A percentile compares a stretch with the other conserved stretches of the same genome.
These are phyloP conservation scores for Drosophila tristis DNA, from an alignment of 1,140 invertebrate genomes.

Conservation along the genomic window DNA sequence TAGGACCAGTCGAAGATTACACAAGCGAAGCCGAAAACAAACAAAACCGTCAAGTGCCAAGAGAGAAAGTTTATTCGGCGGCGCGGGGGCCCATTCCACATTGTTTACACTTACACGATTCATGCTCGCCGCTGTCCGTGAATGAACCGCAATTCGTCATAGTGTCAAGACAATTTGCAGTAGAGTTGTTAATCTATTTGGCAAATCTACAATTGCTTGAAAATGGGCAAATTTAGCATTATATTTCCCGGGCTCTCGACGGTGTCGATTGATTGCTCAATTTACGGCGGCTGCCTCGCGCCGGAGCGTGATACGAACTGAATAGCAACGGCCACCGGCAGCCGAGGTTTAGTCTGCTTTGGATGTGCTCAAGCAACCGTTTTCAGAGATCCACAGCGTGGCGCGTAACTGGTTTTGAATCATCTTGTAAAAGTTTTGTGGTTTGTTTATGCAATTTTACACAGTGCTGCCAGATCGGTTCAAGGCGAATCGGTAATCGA, in stretches of 20 bases:
- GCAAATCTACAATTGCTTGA: conserved; percentile 12
- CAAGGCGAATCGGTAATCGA: no score
- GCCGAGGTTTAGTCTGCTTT: neutral
- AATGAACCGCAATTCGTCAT: conserved; percentile 4
- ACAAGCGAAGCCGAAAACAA: conserved; percentile 25
- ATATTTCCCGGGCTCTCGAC: neutral
- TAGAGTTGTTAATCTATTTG: conserved; percentile 22
- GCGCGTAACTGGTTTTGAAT: conserved; percentile 42
- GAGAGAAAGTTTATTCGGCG: conserved; percentile 43
- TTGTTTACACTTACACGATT: conserved; percentile 36
- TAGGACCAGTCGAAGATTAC: conserved; percentile 7
- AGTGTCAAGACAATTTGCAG: conserved; percentile 16
- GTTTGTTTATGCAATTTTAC: no score
- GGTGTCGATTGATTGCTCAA: neutral
- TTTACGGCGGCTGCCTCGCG: conserved; percentile 6
- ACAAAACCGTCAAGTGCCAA: conserved; percentile 33
- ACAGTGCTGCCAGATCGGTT: no score
- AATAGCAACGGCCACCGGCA: conserved; percentile 6
- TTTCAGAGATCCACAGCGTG: conserved; percentile 2
- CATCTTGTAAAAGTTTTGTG: neutral
- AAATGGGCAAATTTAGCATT: conserved; percentile 28
- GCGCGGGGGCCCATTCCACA: conserved; percentile 18
- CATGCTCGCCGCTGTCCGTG: conserved; percentile 11
- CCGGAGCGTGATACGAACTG: conserved; percentile 3
- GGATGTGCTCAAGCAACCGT: neutral